phyloP scores from a whole-genome alignment of 1,140 invertebrate genomes.

The Calycopis cecrops region DNA sequence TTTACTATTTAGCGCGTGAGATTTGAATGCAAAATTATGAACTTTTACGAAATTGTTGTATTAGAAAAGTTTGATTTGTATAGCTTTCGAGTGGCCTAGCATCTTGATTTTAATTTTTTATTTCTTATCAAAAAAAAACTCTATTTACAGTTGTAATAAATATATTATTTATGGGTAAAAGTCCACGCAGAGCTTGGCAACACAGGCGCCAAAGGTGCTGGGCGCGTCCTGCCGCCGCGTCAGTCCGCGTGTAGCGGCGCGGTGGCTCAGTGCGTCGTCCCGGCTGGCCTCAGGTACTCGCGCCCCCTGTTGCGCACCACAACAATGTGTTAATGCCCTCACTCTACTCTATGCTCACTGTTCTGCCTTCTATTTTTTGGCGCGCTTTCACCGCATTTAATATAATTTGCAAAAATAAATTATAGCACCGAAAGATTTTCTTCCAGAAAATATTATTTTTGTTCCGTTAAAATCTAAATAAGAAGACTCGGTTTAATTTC shows the following conservation, averaged over 20 bases:
- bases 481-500: too few species aligned
- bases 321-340: conserved; percentile 46
- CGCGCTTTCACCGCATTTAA: conserved; percentile 27
- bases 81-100: not conserved
- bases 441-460: too few species aligned
- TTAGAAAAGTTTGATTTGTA: not conserved
- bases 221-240: conserved; percentile 44
- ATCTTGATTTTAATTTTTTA: not conserved
- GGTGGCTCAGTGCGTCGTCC: conserved; percentile 45
- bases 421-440: too few species aligned
- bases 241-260: conserved; percentile 58
- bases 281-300: conserved; percentile 55
- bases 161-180: conserved; percentile 11
- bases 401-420: too few species aligned
- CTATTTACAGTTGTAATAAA: not conserved
- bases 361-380: conserved; percentile 33
- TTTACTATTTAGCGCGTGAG: too few species aligned
- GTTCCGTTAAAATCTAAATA: too few species aligned
- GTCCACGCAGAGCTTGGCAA: conserved; percentile 27
- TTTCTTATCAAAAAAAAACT: not conserved
- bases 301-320: conserved; percentile 64
- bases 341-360: conserved; percentile 33
- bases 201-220: conserved; percentile 26
- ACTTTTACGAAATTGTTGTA: too few species aligned
- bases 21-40: too few species aligned